Percentiles rank a stretch among this genome's conserved stretches.
Conservation (phyloP, 2,888 invertebrate species). For the Anthophora plumipes region DNA sequence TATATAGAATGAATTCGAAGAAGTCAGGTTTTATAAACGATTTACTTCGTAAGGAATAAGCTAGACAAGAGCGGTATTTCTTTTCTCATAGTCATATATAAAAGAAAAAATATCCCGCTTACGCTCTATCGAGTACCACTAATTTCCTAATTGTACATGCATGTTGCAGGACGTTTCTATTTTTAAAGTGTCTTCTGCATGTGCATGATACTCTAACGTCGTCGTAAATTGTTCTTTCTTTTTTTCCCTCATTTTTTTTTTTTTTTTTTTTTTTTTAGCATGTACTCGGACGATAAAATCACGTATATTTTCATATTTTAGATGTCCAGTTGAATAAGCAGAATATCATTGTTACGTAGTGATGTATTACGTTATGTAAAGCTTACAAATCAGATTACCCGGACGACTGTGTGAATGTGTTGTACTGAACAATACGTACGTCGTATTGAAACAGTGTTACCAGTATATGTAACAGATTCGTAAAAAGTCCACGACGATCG, state of each 20-base stretch:
- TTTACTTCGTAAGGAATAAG: not conserved
- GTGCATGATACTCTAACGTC: slow-evolving; percentile 65
- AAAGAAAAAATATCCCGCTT: slow-evolving; percentile 18
- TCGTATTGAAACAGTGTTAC: slow-evolving; percentile 47
- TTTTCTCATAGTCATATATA: slow-evolving; percentile 19
- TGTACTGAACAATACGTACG: slow-evolving; percentile 44
- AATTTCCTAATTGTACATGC: slow-evolving; percentile 35
- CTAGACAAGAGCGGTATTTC: slow-evolving; percentile 12
- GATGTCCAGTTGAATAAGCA: slow-evolving; percentile 40
- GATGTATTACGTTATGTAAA: slow-evolving; percentile 43
- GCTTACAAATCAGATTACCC: slow-evolving; percentile 32
- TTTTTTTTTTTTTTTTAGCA: not conserved
- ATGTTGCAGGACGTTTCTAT: slow-evolving; percentile 45
- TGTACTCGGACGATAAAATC: slow-evolving; percentile 36
- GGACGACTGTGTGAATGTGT: slow-evolving; percentile 30
- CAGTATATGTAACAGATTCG: slow-evolving; percentile 26
- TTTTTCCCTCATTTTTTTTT: not conserved
- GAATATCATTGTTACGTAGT: slow-evolving; percentile 49
- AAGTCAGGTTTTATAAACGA: slow-evolving; percentile 9
- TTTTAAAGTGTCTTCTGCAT: slow-evolving; percentile 52
- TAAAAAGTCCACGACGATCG: slow-evolving; percentile 6
- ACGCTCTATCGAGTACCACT: slow-evolving; percentile 21
- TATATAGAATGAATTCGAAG: not conserved
- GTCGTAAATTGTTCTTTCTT: slow-evolving; percentile 8
- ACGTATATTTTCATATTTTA: slow-evolving; percentile 30